Evolutionary conservation across 2,888 invertebrate genomes (phyloP).

Genomic region (Scaptomyza flava): DNA sequence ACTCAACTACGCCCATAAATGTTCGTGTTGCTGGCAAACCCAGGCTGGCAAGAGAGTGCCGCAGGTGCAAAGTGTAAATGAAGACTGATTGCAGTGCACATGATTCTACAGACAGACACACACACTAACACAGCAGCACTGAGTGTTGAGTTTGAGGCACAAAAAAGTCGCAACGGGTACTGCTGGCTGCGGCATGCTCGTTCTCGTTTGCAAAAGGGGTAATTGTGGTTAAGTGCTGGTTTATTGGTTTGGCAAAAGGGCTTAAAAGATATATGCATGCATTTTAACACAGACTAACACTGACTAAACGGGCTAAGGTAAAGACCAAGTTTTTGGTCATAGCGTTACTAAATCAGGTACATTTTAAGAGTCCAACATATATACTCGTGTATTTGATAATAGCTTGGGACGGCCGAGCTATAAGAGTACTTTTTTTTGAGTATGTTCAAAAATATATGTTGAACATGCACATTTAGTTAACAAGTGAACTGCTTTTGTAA

Average conservation of each 20-base stretch:
- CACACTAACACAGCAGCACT: conserved; percentile 14
- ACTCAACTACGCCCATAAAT: conserved; percentile 41
- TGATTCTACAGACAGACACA: conserved; percentile 64
- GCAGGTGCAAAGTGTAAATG: conserved; percentile 79
- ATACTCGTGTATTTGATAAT: conserved; percentile 54
- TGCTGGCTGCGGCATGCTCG: conserved; percentile 43
- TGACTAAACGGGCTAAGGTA: conserved; percentile 56
- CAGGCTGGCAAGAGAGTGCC: conserved; percentile 52
- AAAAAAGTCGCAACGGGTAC: conserved; percentile 61
- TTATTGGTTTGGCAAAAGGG: conserved; percentile 78
- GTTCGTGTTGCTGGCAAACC: conserved; percentile 56
- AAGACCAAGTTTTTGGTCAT: conserved; percentile 50
- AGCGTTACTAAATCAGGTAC: background rate
- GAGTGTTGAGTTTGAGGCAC: conserved; percentile 36
- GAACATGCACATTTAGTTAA: conserved; percentile 46
- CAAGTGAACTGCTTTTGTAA: conserved; percentile 21
- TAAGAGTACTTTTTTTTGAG: background rate
- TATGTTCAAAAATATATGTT: conserved; percentile 36
- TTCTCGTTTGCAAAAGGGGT: conserved; percentile 74
- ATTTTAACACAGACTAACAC: conserved; percentile 42
- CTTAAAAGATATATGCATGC: conserved; percentile 67
- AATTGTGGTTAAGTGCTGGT: conserved; percentile 81
- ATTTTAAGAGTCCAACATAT: conserved; percentile 2
- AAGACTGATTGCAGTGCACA: conserved; percentile 82
- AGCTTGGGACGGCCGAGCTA: conserved; percentile 14